phyloP scores from a whole-genome alignment of 2,113 vertebrate genomes.

The Callocephalon fimbriatum region DNA sequence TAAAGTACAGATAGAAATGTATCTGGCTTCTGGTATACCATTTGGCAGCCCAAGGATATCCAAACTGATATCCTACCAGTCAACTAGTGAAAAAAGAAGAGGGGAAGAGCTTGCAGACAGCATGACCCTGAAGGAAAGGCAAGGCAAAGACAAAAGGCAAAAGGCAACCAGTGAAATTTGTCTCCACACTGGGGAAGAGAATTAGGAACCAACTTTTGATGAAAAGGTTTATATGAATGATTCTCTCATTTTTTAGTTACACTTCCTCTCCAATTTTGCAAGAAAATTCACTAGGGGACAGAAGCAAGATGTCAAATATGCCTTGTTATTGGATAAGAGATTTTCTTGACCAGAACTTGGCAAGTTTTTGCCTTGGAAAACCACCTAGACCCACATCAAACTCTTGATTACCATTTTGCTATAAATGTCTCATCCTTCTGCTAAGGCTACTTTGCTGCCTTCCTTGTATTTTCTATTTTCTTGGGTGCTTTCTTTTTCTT shows the following conservation, averaged over 20 bases:
- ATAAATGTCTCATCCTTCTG: neutral
- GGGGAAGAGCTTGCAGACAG: neutral
- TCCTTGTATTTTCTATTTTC: neutral
- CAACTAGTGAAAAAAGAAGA: neutral
- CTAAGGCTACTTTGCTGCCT: neutral
- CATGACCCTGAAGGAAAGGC: neutral
- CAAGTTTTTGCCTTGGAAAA: neutral
- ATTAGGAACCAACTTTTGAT: neutral
- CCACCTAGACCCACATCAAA: neutral
- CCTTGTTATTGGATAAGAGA: neutral
- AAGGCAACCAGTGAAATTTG: neutral
- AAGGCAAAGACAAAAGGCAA: neutral
- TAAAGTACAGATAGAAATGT: neutral
- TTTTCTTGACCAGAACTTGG: neutral
- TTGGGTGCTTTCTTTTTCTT: neutral
- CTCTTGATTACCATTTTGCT: neutral
- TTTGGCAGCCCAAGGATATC: neutral
- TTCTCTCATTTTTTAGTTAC: neutral
- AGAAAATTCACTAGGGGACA: neutral
- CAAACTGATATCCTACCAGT: neutral
- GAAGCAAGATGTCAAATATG: neutral
- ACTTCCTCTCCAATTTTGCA: neutral
- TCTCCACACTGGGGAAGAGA: neutral
- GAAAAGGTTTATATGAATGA: neutral
- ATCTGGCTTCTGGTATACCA: neutral